These are phyloP conservation scores for Tupiocoris notatus DNA, from an alignment of 2,888 invertebrate genomes.

Conservation along the genomic window DNA sequence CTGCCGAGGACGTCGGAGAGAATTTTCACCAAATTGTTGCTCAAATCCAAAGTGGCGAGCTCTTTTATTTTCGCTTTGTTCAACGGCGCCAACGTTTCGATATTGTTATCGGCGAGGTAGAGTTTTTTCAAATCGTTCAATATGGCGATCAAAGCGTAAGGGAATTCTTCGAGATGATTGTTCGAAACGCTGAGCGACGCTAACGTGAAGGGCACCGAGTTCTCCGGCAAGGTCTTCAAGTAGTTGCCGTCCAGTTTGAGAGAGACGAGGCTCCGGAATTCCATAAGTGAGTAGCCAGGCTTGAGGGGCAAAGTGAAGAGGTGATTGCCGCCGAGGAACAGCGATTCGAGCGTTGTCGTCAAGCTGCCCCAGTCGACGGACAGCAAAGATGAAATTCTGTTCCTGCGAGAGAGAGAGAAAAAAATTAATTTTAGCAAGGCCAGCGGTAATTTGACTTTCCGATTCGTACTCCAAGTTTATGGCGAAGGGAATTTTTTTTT, in stretches of 20 bases:
- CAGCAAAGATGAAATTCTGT: slow-evolving; percentile 37
- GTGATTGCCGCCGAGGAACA: slow-evolving; percentile 79
- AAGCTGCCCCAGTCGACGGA: slow-evolving; percentile 76
- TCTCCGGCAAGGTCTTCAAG: slow-evolving; percentile 53
- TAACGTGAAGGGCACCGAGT: slow-evolving; percentile 66
- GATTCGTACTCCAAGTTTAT: too few relatives aligned
- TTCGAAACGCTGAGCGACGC: slow-evolving; percentile 70
- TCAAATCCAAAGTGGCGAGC: slow-evolving; percentile 77
- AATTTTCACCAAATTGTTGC: slow-evolving; percentile 71
- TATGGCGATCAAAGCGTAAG: slow-evolving; percentile 62
- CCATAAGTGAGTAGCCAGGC: slow-evolving; percentile 53
- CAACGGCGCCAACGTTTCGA: slow-evolving; percentile 59
- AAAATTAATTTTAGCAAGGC: too few relatives aligned
- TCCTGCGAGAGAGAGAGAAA: too few relatives aligned
- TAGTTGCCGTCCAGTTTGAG: slow-evolving; percentile 69
- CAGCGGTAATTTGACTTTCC: too few relatives aligned
- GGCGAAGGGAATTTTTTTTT: too few relatives aligned
- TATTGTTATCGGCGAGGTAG: slow-evolving; percentile 66
- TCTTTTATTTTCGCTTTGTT: slow-evolving; percentile 61
- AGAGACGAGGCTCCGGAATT: slow-evolving; percentile 62
- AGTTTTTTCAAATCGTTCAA: slow-evolving; percentile 68
- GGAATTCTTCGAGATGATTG: slow-evolving; percentile 69
- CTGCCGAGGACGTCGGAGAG: slow-evolving; percentile 52
- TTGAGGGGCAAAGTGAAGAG: slow-evolving; percentile 61
- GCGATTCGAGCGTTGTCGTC: slow-evolving; percentile 71